Evolutionary conservation across 2,888 invertebrate genomes (phyloP).

Genomic region (Julus scandinavius): DNA sequence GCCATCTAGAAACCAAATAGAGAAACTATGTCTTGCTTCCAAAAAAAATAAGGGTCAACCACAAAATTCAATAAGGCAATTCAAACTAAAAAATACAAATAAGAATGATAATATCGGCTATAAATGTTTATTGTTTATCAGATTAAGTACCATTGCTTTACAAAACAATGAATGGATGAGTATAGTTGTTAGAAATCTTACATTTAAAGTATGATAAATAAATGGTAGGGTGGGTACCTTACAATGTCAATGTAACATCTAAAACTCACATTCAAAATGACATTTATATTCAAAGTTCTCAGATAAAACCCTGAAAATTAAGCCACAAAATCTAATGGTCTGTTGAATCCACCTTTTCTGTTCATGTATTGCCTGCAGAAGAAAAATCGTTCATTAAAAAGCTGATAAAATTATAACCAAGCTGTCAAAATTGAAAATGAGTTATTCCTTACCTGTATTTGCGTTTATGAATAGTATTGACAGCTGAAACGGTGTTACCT

Average conservation of each 20-base stretch:
- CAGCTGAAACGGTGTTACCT: constrained; percentile 93
- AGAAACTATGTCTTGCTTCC: neutral
- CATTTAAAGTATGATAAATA: too few relatives aligned
- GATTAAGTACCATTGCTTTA: too few relatives aligned
- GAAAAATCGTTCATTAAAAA: constrained; percentile 3
- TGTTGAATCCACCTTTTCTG: constrained; percentile 97
- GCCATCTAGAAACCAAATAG: neutral
- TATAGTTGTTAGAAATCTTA: too few relatives aligned
- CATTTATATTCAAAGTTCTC: too few relatives aligned
- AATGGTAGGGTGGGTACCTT: too few relatives aligned
- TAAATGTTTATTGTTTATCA: too few relatives aligned
- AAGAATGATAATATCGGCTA: too few relatives aligned
- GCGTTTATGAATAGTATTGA: constrained; percentile 94
- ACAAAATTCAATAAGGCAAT: too few relatives aligned
- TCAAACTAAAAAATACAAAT: too few relatives aligned
- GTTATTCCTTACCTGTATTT: constrained; percentile 68
- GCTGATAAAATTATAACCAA: neutral
- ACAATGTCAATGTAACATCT: neutral
- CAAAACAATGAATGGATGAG: too few relatives aligned
- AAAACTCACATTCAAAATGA: neutral
- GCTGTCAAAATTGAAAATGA: neutral
- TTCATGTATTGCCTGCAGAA: constrained; percentile 98
- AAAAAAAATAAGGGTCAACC: too few relatives aligned
- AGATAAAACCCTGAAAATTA: constrained; percentile 65
- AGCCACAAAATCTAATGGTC: constrained; percentile 96